A percentile compares a stretch with the other conserved stretches of the same genome.
Conservation (phyloP, 2,888 invertebrate species). For the Zootermopsis nevadensis region DNA sequence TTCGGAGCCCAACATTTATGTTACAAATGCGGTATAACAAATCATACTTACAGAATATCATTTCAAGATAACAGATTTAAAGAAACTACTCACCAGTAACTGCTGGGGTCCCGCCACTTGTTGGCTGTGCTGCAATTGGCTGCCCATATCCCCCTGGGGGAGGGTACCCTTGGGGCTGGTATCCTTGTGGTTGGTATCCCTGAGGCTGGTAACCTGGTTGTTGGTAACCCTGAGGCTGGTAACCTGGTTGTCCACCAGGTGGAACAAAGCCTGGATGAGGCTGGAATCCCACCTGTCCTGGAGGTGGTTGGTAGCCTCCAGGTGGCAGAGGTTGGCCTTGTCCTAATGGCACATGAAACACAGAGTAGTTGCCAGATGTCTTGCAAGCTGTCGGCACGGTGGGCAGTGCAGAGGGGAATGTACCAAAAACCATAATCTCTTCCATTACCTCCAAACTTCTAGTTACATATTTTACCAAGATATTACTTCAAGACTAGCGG, state of each 20-base stretch:
- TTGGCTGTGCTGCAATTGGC: conserved; percentile 52
- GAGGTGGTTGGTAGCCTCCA: conserved; percentile 61
- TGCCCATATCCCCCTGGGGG: conserved; percentile 56
- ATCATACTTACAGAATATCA: too few species aligned
- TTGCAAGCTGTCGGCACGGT: too few species aligned
- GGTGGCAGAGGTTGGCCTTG: conserved; percentile 55
- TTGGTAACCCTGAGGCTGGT: conserved; percentile 47
- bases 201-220: conserved; percentile 36
- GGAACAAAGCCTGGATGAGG: conserved; percentile 47
- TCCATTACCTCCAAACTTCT: too few species aligned
- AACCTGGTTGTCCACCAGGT: conserved; percentile 42
- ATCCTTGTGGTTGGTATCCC: too few species aligned
- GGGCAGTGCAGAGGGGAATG: too few species aligned
- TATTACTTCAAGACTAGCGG: too few species aligned
- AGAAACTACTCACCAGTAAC: conserved; percentile 15
- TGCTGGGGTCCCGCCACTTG: conserved; percentile 39
- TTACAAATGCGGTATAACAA: too few species aligned
- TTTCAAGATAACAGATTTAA: too few species aligned
- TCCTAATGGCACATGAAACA: neutral
- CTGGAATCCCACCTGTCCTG: conserved; percentile 54
- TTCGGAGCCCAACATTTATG: too few species aligned
- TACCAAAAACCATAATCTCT: too few species aligned
- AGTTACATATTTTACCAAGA: too few species aligned
- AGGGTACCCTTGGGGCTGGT: conserved; percentile 45
- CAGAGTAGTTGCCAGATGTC: too few species aligned